Base-by-base conservation (phyloP, 2,113 vertebrate genomes). In the Pseudopodoces humilis region DNA sequence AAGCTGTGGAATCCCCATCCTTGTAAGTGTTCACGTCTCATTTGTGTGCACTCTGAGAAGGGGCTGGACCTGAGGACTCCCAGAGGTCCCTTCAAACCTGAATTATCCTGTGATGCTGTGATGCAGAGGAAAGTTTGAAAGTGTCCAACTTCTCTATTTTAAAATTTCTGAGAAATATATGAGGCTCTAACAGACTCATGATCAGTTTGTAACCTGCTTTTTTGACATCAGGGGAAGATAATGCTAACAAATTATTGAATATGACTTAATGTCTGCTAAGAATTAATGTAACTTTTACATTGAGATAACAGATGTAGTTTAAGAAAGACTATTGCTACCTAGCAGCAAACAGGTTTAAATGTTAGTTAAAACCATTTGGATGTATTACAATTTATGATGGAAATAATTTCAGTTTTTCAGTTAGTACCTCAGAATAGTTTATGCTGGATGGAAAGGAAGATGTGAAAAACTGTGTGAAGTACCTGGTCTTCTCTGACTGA, bases 401-500 rank as follows among this genome's bases (percentile, higher is more conserved):
- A 94, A 95, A 62, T 30, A 58, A 4, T 58, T 90, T 33, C 60
- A 5, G 27, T 82, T 94, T 77, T 86, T 91, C 68, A 86, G 50
- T 86, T 93, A 83, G 13, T 28, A 60, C 25, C 28, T 85, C 0
- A 0, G 17, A 28, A 23, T 59, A 52, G 7, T 31, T 13, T 56
- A 23, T 62, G 35, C 20, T 87, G 74, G 30, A 63, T 77, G 87
- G 87, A 96, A 97, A 94, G 41, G 33, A 85, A 90, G 41, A 70
- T 56, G 25, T 41, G 55, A 85, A 88, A 91, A 88, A 52, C 43
- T 50, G 67, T 63, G 25, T 92, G 39, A 83, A 80, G 39, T 37
- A 81, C 47, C 44, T 15, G 22, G 11, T 69, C 6, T 52, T 81
- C 56, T 39, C 12, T 39, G 56, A 70, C 12, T 77, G 33, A 37